Evolutionary conservation across 2,888 invertebrate species (phyloP), one percentile per base, ranked within the genome.

Genomic region (Petrophora chlorosata): DNA sequence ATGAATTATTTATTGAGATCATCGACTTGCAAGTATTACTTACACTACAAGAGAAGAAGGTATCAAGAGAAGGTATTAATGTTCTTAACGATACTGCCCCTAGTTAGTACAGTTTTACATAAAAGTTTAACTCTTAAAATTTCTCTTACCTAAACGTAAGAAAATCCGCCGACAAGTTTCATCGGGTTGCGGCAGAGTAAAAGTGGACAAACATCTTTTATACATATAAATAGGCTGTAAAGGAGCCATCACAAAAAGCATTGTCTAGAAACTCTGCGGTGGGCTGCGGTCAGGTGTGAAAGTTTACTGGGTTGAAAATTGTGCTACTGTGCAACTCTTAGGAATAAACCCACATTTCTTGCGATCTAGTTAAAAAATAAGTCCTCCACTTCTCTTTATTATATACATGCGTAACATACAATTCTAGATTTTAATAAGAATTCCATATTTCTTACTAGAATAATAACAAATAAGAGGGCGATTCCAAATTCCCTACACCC

Each of bases 231-330:
- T 22, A 40, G 32, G 15, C 12, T 15, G 28, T 9, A 15, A 30
- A 48, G 48, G 19, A 49, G 40, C 46, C 39, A 35, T 28, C 26
- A 32, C 39, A 40, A 53, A 48, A 43, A 46, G 53, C 58, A 58
- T 60, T 62, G 62, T 62, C 46, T 62, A 58, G 62, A 62, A 62
- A 62, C 51, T 49, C 34, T 48, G 61, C 46, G 59, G 57, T 58
- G 29, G 16, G 3, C n/a, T 56, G 61, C 42, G 61, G 61, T 59
- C 46, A 22, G 34, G 44, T 36, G 59, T 39, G 62, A 62, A 62
- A 62, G 58, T 59, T 44, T 47, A 29, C 16, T 32, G 42, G n/a
- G n/a, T 29, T 53, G 36, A 30, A 46, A 45, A 53, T 51, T 30
- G n/a, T n/a, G 28, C 38, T 8, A 35, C 28, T 43, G 9, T n/a